These are phyloP conservation scores for Catharus minimus DNA, from an alignment of 2,113 vertebrate species.

Conservation along the genomic window DNA sequence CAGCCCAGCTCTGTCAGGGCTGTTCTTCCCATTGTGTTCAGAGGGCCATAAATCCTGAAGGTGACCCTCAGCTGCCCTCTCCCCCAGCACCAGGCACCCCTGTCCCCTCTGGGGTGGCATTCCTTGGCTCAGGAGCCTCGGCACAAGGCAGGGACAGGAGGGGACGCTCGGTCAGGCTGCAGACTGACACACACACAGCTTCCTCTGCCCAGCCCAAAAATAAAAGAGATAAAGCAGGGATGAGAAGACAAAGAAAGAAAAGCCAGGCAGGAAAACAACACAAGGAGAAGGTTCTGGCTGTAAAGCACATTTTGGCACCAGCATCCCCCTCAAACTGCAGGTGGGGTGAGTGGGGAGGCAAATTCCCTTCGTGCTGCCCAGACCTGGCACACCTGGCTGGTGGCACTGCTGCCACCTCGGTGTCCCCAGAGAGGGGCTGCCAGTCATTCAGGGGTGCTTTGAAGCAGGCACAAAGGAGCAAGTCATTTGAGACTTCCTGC, in stretches of 20 bases:
- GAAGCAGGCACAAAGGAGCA: slow-evolving; percentile 28
- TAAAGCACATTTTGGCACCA: background rate
- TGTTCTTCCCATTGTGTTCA: background rate
- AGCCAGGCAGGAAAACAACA: background rate
- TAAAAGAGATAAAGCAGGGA: background rate
- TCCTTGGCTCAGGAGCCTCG: background rate
- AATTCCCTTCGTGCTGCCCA: background rate
- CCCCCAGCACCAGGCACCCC: background rate
- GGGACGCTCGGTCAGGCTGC: background rate
- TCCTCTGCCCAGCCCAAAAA: background rate
- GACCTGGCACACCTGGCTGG: background rate
- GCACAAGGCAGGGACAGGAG: background rate
- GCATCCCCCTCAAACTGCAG: background rate
- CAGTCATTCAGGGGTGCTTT: background rate
- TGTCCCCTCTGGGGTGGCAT: background rate
- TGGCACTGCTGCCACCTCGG: background rate
- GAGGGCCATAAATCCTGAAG: background rate
- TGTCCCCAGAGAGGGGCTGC: slow-evolving; percentile 4
- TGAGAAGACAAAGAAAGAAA: background rate
- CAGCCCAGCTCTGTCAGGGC: background rate
- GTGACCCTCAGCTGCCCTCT: background rate
- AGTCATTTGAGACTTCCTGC: slow-evolving; percentile 43
- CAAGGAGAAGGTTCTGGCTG: background rate
- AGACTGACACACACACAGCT: background rate
- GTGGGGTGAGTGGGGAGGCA: background rate